Percentiles rank a stretch among this genome's conserved stretches.
Evolutionary conservation across 1,140 invertebrate genomes (phyloP).

Genomic region (Metopolophium dirhodum): DNA sequence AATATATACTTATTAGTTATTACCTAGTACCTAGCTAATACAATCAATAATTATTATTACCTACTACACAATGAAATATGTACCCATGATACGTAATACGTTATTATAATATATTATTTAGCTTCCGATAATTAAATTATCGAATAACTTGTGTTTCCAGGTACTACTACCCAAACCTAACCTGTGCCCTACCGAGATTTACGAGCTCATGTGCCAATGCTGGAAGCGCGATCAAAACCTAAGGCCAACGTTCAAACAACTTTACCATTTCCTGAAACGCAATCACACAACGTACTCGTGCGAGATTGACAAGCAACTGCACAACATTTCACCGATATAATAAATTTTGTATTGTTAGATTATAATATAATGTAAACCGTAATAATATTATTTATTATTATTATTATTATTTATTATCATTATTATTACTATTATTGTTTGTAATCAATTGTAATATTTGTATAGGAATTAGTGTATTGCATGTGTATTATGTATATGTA

Average conservation of each 20-base stretch:
- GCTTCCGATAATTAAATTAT: background rate
- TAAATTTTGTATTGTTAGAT: background rate
- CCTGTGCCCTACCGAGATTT: conserved; percentile 78
- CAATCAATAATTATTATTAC: too few species aligned
- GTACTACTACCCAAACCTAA: conserved; percentile 70
- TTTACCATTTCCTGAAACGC: conserved; percentile 76
- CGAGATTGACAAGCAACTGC: conserved; percentile 56
- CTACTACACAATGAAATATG: too few species aligned
- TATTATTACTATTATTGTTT: background rate
- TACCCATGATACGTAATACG: too few species aligned
- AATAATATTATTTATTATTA: background rate
- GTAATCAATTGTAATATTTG: conserved; percentile 1
- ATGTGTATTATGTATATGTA: background rate
- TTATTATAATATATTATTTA: background rate
- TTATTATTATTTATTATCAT: background rate
- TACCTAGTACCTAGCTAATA: too few species aligned
- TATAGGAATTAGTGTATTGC: background rate
- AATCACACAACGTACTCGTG: conserved; percentile 59
- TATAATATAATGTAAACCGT: background rate
- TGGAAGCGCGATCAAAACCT: conserved; percentile 74
- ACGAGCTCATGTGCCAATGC: conserved; percentile 80
- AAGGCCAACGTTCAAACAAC: conserved; percentile 78
- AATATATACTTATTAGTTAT: too few species aligned
- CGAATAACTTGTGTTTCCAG: background rate
- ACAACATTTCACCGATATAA: conserved; percentile 36